Evolutionary conservation across 1,140 invertebrate species (phyloP).

Genomic region (Plutomurus gul): DNA sequence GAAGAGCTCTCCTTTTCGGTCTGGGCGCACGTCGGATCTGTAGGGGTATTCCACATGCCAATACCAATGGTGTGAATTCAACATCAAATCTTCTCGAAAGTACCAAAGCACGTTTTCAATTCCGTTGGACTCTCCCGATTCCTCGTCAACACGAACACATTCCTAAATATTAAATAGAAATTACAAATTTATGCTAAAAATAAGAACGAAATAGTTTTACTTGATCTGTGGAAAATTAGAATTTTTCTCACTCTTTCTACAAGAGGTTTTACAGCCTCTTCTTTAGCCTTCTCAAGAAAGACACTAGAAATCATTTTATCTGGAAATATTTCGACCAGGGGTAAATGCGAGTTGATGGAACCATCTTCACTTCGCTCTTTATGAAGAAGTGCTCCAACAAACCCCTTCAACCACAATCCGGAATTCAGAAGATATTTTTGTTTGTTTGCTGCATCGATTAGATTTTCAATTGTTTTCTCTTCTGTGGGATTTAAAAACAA

Average conservation of each 20-base stretch:
- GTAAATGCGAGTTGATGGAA: neutral
- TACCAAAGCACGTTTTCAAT: constrained; percentile 69
- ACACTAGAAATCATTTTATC: neutral
- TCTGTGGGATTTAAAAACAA: too few relatives aligned
- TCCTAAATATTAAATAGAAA: too few relatives aligned
- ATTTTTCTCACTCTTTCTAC: neutral
- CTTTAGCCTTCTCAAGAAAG: neutral
- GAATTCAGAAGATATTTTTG: neutral
- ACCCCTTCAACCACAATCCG: neutral
- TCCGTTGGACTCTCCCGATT: neutral
- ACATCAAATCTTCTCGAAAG: constrained; percentile 72
- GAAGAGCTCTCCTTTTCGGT: neutral
- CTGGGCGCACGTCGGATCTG: neutral
- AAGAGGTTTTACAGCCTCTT: neutral
- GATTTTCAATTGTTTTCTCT: too few relatives aligned
- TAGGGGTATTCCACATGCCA: neutral
- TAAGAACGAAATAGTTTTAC: neutral
- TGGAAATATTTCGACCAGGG: neutral
- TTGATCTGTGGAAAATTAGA: neutral
- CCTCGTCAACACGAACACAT: neutral
- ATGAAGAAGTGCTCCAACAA: neutral
- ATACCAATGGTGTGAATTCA: constrained; percentile 63
- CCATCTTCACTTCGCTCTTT: neutral
- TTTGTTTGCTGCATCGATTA: neutral
- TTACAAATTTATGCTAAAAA: too few relatives aligned